Evolutionary conservation across 2,888 invertebrate species (phyloP).

Genomic region (Heliconius cydno): DNA sequence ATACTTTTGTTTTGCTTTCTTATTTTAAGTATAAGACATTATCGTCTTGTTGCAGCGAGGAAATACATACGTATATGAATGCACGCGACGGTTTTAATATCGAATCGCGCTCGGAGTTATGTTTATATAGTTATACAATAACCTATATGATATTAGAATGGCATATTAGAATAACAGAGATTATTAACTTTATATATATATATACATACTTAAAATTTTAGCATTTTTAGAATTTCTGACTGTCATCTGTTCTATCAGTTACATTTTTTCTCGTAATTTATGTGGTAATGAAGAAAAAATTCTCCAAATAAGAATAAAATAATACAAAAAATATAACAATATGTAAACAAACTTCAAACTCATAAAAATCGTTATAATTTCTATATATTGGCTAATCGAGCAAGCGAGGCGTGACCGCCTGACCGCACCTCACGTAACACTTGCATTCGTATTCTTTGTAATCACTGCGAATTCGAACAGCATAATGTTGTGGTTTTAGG

Average conservation of each 20-base stretch:
- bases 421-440: conserved; percentile 44
- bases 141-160: neutral
- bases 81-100: neutral
- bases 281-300: neutral
- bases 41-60: neutral
- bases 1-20: neutral
- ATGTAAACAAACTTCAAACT: neutral
- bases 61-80: neutral
- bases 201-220: no score
- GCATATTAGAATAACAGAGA: neutral
- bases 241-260: neutral
- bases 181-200: no score
- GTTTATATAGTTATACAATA: neutral
- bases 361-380: conserved; percentile 27
- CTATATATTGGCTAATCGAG: conserved; percentile 49
- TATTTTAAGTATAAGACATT: neutral
- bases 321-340: neutral
- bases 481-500: neutral
- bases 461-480: conserved; percentile 3
- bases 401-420: conserved; percentile 53
- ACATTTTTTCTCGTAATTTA: neutral
- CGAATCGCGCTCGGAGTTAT: neutral
- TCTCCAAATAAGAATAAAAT: neutral
- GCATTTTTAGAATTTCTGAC: no score
- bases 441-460: conserved; percentile 29